Conservation (phyloP, 2,797 vertebrate genomes). For the Peromyscus eremicus region DNA sequence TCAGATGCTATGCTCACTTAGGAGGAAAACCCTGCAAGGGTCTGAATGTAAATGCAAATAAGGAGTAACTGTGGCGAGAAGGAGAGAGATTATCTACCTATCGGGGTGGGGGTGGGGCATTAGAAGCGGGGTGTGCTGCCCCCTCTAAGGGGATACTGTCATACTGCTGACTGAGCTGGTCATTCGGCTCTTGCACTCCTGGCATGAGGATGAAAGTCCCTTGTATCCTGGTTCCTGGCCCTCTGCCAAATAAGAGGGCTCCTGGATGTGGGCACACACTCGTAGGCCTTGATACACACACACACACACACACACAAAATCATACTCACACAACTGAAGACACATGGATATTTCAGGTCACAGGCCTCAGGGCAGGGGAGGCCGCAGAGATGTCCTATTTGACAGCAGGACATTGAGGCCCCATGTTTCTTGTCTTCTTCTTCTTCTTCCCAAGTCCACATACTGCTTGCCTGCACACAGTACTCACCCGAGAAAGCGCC, state of each 20-base stretch:
- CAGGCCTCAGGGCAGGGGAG: background rate
- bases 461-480: background rate
- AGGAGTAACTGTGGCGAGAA: background rate
- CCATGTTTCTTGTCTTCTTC: conserved; percentile 21
- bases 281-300: background rate
- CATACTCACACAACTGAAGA: background rate
- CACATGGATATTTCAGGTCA: background rate
- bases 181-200: background rate
- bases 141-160: background rate
- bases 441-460: background rate
- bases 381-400: background rate
- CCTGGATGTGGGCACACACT: background rate
- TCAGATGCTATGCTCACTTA: background rate
- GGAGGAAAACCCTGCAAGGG: background rate
- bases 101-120: too few relatives aligned
- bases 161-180: background rate
- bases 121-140: background rate
- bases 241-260: background rate
- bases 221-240: background rate
- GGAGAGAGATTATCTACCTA: background rate
- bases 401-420: background rate
- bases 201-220: background rate
- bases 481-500: background rate
- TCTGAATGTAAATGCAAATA: background rate
- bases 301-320: background rate